Base-by-base conservation (phyloP, 2,113 vertebrate genomes). In the Delphinus delphis region DNA sequence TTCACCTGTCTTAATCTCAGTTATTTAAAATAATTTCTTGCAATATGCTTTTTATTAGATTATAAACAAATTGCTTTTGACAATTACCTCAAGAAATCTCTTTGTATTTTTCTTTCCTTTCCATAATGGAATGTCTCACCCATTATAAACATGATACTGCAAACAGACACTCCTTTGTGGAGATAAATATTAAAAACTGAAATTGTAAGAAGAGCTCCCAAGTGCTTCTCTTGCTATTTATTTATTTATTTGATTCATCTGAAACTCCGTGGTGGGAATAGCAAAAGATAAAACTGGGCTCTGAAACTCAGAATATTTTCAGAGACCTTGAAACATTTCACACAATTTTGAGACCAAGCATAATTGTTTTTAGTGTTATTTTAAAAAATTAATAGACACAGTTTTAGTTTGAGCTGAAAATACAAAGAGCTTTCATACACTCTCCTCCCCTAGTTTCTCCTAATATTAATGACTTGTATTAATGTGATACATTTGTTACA, bases 171-270 rank as follows among this genome's bases (percentile, higher is more conserved):
- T 89, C 68, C 55, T 81, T 95, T 70, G 86, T 79, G 94, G 76
- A 97, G 94, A 95, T 97, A 95, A 96, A 95, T 96, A 87, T 91
- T 95, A 97, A 98, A 98, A 96, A 93, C 71, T 96, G 95, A 96
- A 97, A 97, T 94, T 98, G 68, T 96, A 44, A 23, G 81, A 86
- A 88, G n/a, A 96, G 74, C 60, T 97, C 92, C 80, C 93, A 96
- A 89, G 80, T 91, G 79, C 89, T 1, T 38, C 50, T 67, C 71
- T 98, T 90, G 97, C 98, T 88, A 91, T 83, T 98, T 88, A 91
- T 83, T 85, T 97, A 93, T 97, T 84, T 97, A 93, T 97, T 84
- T 97, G 97, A 96, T 95, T 96, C 95, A 98, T 73, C 96, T 91
- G 94, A 95, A 97, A 90, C 80, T 47, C 93, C 86, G 71, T 60